Base-by-base conservation (phyloP, 2,797 vertebrate species). In the Oreochromis grahami region DNA sequence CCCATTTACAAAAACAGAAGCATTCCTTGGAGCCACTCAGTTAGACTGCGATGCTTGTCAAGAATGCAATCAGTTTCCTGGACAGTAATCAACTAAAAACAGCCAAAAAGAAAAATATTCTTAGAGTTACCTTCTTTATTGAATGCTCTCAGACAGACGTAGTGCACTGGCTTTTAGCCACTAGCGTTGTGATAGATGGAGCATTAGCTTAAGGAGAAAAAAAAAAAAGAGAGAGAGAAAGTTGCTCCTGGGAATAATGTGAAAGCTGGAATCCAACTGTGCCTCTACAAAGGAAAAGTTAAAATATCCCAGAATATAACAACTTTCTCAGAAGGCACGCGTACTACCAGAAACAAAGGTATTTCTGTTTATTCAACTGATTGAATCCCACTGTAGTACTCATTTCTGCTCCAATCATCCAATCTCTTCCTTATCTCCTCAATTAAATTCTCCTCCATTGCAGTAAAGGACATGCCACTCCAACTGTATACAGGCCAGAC, bases 41-140 rank as follows among this genome's bases (percentile, higher is more conserved):
- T 87, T 90, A 82, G 87, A 87, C 87, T 82, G 88, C 51, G 84
- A 95, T 92, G 91, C 85, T 92, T 92, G 93, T 94, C 90, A 94
- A 95, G 94, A 88, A 95, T 94, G 93, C 86, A 32, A 81, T 77
- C 85, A 24, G 91, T 93, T 96, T 96, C 95, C 96, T 92, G 91
- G 77, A 95, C 78, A 79, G 83, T 92, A 77, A 81, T 89, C 68
- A 86, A 72, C 80, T 88, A 63, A 81, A 88, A 80, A 86, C 77
- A 90, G 77, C 81, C 56, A 76, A 80, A 65, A 82, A 77, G 87
- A 77, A 90, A 79, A 89, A 85, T 76, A 91, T 77, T 76, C 60
- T 82, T 60, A 65, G 29, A 78, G 68, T 74, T 76, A 38, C 72
- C 70, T 83, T 82, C 21, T 52, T 74, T 87, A 68, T 72, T 72